Evolutionary conservation across 2,113 vertebrate species (phyloP).

Genomic region (Cebus imitator): DNA sequence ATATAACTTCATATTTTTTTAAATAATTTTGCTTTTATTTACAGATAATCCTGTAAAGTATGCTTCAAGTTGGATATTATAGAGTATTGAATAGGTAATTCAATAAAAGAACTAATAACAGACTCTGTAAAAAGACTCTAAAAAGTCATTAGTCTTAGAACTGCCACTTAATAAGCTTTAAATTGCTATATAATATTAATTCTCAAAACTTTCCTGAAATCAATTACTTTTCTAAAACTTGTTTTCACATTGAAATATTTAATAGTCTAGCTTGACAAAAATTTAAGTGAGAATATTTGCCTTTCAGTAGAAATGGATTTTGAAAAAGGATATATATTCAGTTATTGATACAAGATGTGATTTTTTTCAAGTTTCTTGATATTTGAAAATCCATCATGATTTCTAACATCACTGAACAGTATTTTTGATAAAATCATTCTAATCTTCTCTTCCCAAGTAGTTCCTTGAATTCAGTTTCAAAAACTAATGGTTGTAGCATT

Average conservation of each 20-base stretch:
- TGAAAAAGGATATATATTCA: background rate
- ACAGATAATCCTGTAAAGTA: background rate
- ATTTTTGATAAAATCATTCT: background rate
- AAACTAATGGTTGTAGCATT: conserved; percentile 59
- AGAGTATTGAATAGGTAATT: background rate
- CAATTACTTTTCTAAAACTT: conserved; percentile 5
- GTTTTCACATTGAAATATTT: background rate
- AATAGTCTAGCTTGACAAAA: background rate
- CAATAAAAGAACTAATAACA: background rate
- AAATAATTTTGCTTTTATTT: background rate
- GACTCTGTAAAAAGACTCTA: background rate
- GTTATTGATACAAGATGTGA: background rate
- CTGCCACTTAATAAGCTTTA: background rate
- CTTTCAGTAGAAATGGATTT: background rate
- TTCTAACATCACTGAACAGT: background rate
- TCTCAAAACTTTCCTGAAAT: background rate
- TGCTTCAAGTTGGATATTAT: background rate
- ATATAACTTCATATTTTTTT: background rate
- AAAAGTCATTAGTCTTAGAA: background rate
- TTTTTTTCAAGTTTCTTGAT: background rate
- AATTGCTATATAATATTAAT: background rate
- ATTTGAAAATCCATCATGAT: background rate
- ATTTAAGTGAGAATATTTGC: background rate
- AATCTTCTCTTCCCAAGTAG: background rate
- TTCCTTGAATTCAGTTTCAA: background rate